Percentiles rank a stretch among this genome's conserved stretches.
Conservation (phyloP, 2,113 vertebrate genomes). For the Notechis scutatus region DNA sequence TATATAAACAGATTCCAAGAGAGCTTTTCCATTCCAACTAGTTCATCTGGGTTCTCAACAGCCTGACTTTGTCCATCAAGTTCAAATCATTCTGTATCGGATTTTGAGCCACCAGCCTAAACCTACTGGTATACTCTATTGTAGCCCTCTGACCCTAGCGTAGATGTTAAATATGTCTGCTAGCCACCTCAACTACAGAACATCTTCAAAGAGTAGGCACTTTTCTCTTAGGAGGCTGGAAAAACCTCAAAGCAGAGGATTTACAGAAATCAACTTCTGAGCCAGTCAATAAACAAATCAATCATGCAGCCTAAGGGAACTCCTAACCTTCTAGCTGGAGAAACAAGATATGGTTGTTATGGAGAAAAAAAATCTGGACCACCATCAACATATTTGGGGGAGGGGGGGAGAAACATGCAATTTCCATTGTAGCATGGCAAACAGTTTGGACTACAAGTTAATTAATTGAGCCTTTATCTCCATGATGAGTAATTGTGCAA, state of each 20-base stretch:
- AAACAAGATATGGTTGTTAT: not conserved
- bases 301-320: not conserved
- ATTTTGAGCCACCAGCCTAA: not conserved
- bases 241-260: not conserved
- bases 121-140: not conserved
- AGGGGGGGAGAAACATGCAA: not conserved
- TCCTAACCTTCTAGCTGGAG: not conserved
- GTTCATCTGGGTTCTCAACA: not conserved
- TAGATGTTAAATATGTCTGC: not conserved
- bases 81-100: not conserved
- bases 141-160: not conserved
- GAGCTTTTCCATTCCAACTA: not conserved
- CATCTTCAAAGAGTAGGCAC: not conserved
- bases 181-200: not conserved
- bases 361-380: not conserved
- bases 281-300: not conserved
- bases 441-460: not conserved
- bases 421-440: not conserved
- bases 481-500: not conserved
- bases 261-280: not conserved
- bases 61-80: not conserved
- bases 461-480: not conserved
- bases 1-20: not conserved
- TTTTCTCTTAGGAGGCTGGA: not conserved
- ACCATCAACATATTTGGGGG: not conserved